Base-by-base conservation (phyloP, 2,888 invertebrate species). In the Platerodrilus igneus region DNA sequence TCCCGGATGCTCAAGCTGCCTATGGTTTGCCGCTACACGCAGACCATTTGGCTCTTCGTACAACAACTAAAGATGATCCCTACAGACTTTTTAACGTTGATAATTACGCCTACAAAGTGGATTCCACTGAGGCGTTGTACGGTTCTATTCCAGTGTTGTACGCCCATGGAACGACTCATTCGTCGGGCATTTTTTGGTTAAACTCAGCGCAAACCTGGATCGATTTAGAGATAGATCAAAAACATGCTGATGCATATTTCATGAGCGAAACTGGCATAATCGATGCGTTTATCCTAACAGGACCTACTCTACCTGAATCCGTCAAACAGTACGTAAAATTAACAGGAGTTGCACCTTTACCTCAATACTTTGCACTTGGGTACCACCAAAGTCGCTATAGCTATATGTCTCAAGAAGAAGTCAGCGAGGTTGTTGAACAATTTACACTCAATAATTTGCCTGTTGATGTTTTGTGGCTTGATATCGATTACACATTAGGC, bases 361-460 rank as follows among this genome's bases (percentile, higher is more conserved):
- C 97, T 0, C 96, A 91, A 41, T 73, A 81, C 59, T 92, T 87
- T 70, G 75, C 92, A 0, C 71, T 96, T 23, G 92, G 79, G 2
- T 94, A 94, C 65, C 96, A 97, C 68, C 96, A 97, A 66, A 84
- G 84, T 47, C 80, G 96, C 21, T 97, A 95, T 95, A 96, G 96
- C 68, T 99, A 99, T 70, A 89, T 21, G 28, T n/a, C 28, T 0
- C 14, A 15, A 13, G 15, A 84, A 3, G 97, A 99, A 66, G 91
- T 97, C 0, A 76, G 81, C 13, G 71, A 77, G 16, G 89, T 96
- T 0, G 78, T 81, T 45, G 81, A 81, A 4, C 82, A 81, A 50
- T 93, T 94, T 64, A 96, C 97, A 67, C 74, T 76, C 6, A 76
- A 88, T 64, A 90, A 97, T 66, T 83, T 99, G 21, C 96, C 97